A percentile compares a stretch with the other conserved stretches of the same genome.
These are phyloP conservation scores for Coelopa frigida DNA, from an alignment of 1,140 invertebrate genomes.

Conservation along the genomic window DNA sequence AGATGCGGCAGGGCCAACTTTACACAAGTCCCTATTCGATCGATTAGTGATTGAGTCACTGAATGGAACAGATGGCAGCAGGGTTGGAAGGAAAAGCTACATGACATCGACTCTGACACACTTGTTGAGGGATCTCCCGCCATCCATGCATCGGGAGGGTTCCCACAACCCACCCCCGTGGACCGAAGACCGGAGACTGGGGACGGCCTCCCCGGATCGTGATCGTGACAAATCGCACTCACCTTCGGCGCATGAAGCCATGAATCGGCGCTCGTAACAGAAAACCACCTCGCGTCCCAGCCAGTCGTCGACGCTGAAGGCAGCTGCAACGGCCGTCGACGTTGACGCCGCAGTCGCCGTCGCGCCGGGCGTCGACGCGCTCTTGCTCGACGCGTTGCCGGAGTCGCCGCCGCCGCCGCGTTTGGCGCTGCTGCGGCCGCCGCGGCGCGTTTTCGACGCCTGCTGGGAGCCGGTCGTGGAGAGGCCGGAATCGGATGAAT, in stretches of 20 bases:
- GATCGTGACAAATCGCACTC: too few species aligned
- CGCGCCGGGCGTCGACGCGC: background rate
- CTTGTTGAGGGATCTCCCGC: too few species aligned
- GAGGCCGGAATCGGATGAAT: slow-evolving; percentile 10
- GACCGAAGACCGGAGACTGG: too few species aligned
- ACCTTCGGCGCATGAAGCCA: slow-evolving; percentile 16
- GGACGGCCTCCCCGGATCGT: too few species aligned
- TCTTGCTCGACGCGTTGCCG: background rate
- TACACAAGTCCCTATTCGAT: too few species aligned
- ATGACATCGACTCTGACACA: too few species aligned
- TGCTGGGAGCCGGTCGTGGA: background rate
- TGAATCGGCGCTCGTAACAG: slow-evolving; percentile 8
- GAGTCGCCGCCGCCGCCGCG: background rate
- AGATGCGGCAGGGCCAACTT: too few species aligned
- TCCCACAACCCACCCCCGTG: too few species aligned
- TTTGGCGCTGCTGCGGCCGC: background rate
- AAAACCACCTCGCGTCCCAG: slow-evolving; percentile 10
- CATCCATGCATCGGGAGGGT: too few species aligned
- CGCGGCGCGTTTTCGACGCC: background rate
- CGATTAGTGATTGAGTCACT: too few species aligned
- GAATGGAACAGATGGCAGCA: too few species aligned
- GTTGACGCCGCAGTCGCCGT: slow-evolving; percentile 1
- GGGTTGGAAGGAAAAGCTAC: too few species aligned
- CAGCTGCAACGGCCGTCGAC: background rate
- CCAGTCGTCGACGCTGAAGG: slow-evolving; percentile 11